Conservation (phyloP, 2,113 vertebrate species). For the Ancistrus triradiatus region DNA sequence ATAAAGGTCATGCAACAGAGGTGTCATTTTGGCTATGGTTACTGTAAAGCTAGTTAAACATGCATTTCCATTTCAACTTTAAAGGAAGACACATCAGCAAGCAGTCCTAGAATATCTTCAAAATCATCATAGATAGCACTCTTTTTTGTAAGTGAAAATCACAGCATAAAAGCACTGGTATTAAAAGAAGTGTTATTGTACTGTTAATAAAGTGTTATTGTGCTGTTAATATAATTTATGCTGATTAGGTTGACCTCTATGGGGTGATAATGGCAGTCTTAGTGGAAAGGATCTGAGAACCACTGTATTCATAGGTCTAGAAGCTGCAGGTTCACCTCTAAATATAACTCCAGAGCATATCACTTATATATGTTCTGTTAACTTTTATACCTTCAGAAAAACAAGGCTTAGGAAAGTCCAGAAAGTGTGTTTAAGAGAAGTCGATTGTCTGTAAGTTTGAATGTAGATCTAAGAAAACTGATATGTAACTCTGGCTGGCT, state of each 20-base stretch:
- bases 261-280: conserved; percentile 52
- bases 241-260: conserved; percentile 53
- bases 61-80: too few species aligned
- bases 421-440: conserved; percentile 10
- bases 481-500: not conserved
- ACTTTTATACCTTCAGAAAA: conserved; percentile 46
- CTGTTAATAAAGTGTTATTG: conserved; percentile 14
- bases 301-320: conserved; percentile 29
- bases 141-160: not conserved
- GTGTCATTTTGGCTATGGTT: too few species aligned
- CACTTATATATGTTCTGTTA: conserved; percentile 41
- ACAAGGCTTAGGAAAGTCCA: not conserved
- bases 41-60: too few species aligned
- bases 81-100: too few species aligned
- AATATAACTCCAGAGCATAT: conserved; percentile 53
- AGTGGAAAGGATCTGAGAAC: conserved; percentile 19
- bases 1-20: too few species aligned
- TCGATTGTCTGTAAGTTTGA: not conserved
- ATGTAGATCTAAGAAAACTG: not conserved
- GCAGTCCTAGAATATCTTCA: too few species aligned
- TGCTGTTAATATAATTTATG: conserved; percentile 49
- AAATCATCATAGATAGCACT: too few species aligned
- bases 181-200: conserved; percentile 44
- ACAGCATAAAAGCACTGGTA: conserved; percentile 17
- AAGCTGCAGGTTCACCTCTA: conserved; percentile 52